Evolutionary conservation across 2,888 invertebrate genomes (phyloP), one percentile per base, ranked within the genome.

Genomic region (Orthosia cruda): DNA sequence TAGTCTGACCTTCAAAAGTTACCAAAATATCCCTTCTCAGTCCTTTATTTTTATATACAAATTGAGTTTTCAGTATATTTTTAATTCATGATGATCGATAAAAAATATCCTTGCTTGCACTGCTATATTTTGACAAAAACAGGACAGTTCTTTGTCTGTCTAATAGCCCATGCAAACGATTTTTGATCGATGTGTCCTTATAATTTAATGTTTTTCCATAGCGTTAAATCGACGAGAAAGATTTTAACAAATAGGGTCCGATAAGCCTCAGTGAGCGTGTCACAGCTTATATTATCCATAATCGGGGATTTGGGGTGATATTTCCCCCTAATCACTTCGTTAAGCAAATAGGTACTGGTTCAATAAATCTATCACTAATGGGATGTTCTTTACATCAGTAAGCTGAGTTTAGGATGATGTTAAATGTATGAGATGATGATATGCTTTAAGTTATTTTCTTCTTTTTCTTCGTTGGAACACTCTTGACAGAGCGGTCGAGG

Each of bases 251-350:
- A 76, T 76, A 45, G 50, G 62, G 50, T 2, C 20, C 32, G 70
- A 52, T 63, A 76, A 63, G 62, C 76, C 62, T 47, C 16, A 47
- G 45, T 26, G 45, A 45, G 57, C 70, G 76, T 76, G 61, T 26
- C 26, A 26, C 3, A 32, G 70, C 62, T 7, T 55, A 32, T 20
- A 70, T 69, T 52, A 50, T 23, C 57, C 58, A 13, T 58, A 58
- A 63, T 76, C 50, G 2, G 76, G 26, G 59, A 67, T 12, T 49
- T 49, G n/a, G n/a, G 49, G 23, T 13, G 7, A 61, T 49, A 49
- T 54, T 67, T 13, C 9, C 20, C 18, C 61, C 23, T 40, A 15
- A 61, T 62, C 11, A 49, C 61, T 26, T 55, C 49, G 20, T 68
- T 55, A 40, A 40, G 58, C 23, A 45, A 40, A 32, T 47, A 52